Conservation (phyloP, 2,113 vertebrate species). For the Saguinus midas region DNA sequence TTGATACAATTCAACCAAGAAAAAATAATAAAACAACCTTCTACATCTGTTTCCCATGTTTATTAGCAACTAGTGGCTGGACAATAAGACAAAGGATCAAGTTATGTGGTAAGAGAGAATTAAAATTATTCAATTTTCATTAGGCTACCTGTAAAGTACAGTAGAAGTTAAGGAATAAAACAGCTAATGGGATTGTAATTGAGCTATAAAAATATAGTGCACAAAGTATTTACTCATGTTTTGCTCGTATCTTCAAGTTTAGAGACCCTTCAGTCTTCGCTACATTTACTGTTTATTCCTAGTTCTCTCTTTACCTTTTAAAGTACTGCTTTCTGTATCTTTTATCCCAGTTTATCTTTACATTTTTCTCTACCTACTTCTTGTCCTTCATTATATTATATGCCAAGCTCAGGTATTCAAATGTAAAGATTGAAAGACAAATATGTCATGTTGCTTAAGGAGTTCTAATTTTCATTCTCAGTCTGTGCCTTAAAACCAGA, state of each 20-base stretch:
- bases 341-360: background rate
- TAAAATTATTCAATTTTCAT: background rate
- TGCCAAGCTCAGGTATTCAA: background rate
- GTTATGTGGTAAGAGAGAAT: background rate
- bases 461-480: background rate
- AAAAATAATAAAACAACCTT: background rate
- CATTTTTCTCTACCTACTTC: background rate
- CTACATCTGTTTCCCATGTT: background rate
- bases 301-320: background rate
- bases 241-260: background rate
- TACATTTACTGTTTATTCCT: background rate
- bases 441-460: background rate
- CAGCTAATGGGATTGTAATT: background rate
- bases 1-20: background rate
- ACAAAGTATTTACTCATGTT: background rate
- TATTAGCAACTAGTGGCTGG: background rate
- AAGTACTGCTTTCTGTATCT: background rate
- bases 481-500: background rate
- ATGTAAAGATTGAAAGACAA: background rate
- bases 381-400: background rate
- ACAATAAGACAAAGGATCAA: background rate
- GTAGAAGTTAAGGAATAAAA: background rate
- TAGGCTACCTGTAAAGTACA: background rate
- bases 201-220: background rate
- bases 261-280: background rate